Percentiles rank a stretch among this genome's conserved stretches.
These are phyloP conservation scores for Metallyticus violacea DNA, from an alignment of 2,888 invertebrate species.

Conservation along the genomic window DNA sequence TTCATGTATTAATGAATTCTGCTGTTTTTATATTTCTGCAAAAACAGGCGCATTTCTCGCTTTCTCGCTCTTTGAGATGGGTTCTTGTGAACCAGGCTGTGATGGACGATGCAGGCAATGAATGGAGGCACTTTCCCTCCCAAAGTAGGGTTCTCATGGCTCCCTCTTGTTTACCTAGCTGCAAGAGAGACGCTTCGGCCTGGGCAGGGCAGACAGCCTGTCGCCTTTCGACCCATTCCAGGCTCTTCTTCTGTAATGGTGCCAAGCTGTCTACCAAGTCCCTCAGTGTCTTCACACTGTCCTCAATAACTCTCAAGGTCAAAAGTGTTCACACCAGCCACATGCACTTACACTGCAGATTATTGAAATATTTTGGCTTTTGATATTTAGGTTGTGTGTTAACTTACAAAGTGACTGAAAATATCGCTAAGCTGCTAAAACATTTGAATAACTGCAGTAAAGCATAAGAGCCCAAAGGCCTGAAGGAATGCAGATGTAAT, in stretches of 20 bases:
- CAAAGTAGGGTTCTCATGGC: not conserved
- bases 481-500: too few relatives aligned
- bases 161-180: slow-evolving; percentile 5
- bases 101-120: not conserved
- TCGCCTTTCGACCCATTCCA: not conserved
- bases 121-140: not conserved
- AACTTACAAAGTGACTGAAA: too few relatives aligned
- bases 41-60: too few relatives aligned
- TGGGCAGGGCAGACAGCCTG: not conserved
- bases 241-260: not conserved
- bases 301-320: not conserved
- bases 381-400: too few relatives aligned
- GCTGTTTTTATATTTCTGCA: too few relatives aligned
- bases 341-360: too few relatives aligned
- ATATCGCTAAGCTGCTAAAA: too few relatives aligned
- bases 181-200: not conserved
- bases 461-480: too few relatives aligned
- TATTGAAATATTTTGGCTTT: too few relatives aligned
- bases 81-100: not conserved
- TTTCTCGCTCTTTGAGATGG: not conserved
- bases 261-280: not conserved
- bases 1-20: too few relatives aligned
- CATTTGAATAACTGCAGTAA: too few relatives aligned
- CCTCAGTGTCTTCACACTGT: not conserved
- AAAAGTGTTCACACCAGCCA: too few relatives aligned